phyloP scores from a whole-genome alignment of 1,140 invertebrate species.

The Drosophila ogumai region DNA sequence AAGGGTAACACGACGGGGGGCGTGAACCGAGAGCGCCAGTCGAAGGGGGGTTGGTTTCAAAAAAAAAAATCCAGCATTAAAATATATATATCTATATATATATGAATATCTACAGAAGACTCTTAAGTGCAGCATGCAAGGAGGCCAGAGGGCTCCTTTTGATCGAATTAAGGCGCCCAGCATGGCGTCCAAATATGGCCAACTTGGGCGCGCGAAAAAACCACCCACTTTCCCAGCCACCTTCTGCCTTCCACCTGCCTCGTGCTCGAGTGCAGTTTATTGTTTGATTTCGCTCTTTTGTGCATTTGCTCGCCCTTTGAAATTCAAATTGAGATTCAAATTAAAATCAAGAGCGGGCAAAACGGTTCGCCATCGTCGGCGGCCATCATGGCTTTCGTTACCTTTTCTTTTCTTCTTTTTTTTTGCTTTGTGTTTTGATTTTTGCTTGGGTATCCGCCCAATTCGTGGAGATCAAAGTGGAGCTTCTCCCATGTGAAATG shows the following conservation, averaged over 20 bases:
- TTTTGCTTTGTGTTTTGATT: conserved; percentile 7
- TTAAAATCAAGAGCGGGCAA: conserved; percentile 63
- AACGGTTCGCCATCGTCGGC: conserved; percentile 55
- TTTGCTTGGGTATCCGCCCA: conserved; percentile 58
- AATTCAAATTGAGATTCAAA: conserved; percentile 73
- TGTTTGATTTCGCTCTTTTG: conserved; percentile 75
- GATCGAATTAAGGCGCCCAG: conserved; percentile 74
- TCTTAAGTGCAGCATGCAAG: conserved; percentile 29
- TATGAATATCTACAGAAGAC: neutral
- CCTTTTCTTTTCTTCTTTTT: neutral
- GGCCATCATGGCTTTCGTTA: conserved; percentile 19
- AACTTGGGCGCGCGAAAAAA: conserved; percentile 46
- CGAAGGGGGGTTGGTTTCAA: conserved; percentile 1
- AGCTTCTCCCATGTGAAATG: conserved; percentile 58
- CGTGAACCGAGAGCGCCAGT: conserved; percentile 25
- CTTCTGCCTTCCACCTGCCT: conserved; percentile 21
- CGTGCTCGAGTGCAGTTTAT: conserved; percentile 80
- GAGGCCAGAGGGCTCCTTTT: conserved; percentile 53
- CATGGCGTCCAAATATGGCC: conserved; percentile 82
- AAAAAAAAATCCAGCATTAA: no score
- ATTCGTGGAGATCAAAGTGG: conserved; percentile 69
- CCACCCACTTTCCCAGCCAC: neutral
- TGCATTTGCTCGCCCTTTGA: conserved; percentile 76
- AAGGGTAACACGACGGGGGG: conserved; percentile 66
- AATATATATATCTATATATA: neutral